Evolutionary conservation across 1,140 invertebrate species (phyloP).

Genomic region (Bacillus rossius): DNA sequence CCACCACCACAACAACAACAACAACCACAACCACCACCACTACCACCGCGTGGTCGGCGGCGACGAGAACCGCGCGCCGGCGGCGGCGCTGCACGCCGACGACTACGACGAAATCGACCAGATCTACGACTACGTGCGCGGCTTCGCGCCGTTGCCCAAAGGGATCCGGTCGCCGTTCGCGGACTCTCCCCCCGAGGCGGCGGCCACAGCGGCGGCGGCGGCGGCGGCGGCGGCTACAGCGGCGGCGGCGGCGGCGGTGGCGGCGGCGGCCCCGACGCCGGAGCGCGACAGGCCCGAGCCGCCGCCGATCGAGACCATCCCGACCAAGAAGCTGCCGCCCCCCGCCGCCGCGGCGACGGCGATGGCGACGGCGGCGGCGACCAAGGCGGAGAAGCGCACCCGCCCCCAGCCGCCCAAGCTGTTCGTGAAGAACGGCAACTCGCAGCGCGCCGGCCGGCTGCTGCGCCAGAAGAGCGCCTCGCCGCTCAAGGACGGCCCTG

Average conservation of each 20-base stretch:
- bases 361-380: neutral
- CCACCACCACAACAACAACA: conserved; percentile 19
- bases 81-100: conserved; percentile 47
- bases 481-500: conserved; percentile 64
- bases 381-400: conserved; percentile 61
- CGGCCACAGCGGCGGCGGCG: conserved; percentile 29
- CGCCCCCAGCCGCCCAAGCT: conserved; percentile 48
- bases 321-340: conserved; percentile 61
- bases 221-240: conserved; percentile 16
- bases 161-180: conserved; percentile 64
- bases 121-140: conserved; percentile 93
- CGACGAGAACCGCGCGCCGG: conserved; percentile 38
- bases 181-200: conserved; percentile 40
- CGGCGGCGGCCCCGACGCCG: conserved; percentile 41
- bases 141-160: conserved; percentile 83
- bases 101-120: conserved; percentile 96
- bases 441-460: conserved; percentile 56
- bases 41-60: conserved; percentile 13
- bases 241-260: conserved; percentile 22
- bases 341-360: neutral
- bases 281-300: conserved; percentile 84
- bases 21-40: conserved; percentile 11
- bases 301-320: conserved; percentile 86
- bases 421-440: conserved; percentile 68
- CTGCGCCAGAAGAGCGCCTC: conserved; percentile 66